A percentile compares a stretch with the other conserved stretches of the same genome.
Conservation (phyloP, 1,140 invertebrate species). For the Drosophila micromelanica region DNA sequence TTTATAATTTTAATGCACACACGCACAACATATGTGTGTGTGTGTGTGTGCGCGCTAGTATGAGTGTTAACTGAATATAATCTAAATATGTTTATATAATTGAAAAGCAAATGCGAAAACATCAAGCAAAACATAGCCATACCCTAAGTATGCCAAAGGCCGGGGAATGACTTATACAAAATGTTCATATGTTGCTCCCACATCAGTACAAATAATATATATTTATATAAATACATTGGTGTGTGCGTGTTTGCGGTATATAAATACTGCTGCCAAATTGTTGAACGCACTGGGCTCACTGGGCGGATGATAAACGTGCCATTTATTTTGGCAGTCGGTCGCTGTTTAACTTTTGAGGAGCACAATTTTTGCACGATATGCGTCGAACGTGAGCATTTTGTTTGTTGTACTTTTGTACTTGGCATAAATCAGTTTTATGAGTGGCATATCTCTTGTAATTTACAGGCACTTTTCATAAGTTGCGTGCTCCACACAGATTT, state of each 20-base stretch:
- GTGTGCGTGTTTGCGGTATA: conserved; percentile 54
- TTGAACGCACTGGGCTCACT: conserved; percentile 69
- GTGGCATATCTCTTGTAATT: conserved; percentile 71
- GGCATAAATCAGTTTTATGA: conserved; percentile 62
- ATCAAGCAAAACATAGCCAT: conserved; percentile 60
- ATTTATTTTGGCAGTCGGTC: conserved; percentile 62
- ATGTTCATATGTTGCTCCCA: conserved; percentile 33
- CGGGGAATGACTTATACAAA: conserved; percentile 35
- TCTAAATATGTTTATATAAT: conserved; percentile 82
- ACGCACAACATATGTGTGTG: conserved; percentile 34
- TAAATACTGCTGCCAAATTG: conserved; percentile 78
- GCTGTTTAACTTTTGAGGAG: conserved; percentile 49
- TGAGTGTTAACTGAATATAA: conserved; percentile 70
- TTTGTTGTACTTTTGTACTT: conserved; percentile 37
- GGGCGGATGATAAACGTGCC: conserved; percentile 81
- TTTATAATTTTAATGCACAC: conserved; percentile 79
- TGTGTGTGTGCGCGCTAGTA: conserved; percentile 11
- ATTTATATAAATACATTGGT: conserved; percentile 16
- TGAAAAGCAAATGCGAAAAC: conserved; percentile 78
- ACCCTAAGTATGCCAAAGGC: conserved; percentile 49
- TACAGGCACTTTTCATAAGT: conserved; percentile 48
- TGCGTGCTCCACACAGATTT: not conserved
- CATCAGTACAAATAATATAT: conserved; percentile 1
- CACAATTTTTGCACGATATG: conserved; percentile 50
- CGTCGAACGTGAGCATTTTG: conserved; percentile 46